phyloP scores from a whole-genome alignment of 2,888 invertebrate species.

The Meteorus cinctellus region DNA sequence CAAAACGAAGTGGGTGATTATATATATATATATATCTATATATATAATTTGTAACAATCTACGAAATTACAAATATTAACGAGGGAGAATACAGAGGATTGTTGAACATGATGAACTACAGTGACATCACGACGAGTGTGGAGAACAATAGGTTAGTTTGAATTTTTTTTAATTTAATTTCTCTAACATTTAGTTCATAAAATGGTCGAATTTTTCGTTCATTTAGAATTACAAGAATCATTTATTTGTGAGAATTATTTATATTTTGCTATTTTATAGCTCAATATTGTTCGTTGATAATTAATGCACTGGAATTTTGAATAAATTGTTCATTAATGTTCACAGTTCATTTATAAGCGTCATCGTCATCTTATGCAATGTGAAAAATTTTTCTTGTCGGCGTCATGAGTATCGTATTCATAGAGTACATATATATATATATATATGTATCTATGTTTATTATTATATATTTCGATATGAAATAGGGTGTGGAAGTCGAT shows the following conservation, averaged over 20 bases:
- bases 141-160: constrained; percentile 54
- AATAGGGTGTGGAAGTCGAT: not conserved
- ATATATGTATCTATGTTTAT: too few species aligned
- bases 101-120: constrained; percentile 53
- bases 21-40: constrained; percentile 7
- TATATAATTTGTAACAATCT: not conserved
- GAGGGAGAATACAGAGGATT: constrained; percentile 36
- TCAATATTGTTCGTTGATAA: too few species aligned
- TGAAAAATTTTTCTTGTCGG: not conserved
- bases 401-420: not conserved
- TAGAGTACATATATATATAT: not conserved
- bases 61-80: constrained; percentile 20
- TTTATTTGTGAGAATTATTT: too few species aligned
- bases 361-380: not conserved
- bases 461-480: not conserved
- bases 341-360: not conserved
- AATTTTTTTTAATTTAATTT: constrained; percentile 1
- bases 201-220: not conserved
- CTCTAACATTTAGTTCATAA: not conserved
- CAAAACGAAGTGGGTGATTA: constrained; percentile 14
- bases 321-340: not conserved
- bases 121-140: constrained; percentile 49
- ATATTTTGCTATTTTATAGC: too few species aligned
- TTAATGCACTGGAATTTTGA: too few species aligned
- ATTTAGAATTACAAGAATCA: too few species aligned